phyloP scores from a whole-genome alignment of 1,140 invertebrate species.

The Rhysida immarginata region DNA sequence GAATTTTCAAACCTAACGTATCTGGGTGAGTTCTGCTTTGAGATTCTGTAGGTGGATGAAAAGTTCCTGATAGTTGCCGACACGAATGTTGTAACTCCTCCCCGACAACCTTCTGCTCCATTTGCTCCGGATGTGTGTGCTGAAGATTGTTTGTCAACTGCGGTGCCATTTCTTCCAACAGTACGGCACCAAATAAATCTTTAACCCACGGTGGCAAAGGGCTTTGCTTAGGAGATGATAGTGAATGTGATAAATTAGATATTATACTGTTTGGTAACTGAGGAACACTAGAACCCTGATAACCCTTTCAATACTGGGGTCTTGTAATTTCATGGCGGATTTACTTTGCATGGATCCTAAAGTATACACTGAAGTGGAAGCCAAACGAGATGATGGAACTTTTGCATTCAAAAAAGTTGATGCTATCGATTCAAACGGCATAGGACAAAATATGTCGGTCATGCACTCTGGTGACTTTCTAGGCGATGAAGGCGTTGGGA shows the following conservation, averaged over 20 bases:
- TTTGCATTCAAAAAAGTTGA: too few relatives aligned
- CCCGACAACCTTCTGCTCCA: neutral
- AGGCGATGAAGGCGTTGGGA: conserved; percentile 7
- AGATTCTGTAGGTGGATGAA: neutral
- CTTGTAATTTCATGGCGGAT: too few relatives aligned
- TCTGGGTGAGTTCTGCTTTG: neutral
- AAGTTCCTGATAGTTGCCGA: neutral
- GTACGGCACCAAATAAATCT: conserved; percentile 45
- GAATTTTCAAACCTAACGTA: neutral
- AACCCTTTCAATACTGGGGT: too few relatives aligned
- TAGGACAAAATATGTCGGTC: conserved; percentile 21
- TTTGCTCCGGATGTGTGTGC: neutral
- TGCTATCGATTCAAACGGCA: too few relatives aligned
- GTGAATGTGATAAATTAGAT: too few relatives aligned
- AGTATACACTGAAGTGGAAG: too few relatives aligned
- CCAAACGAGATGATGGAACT: too few relatives aligned
- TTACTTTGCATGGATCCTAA: too few relatives aligned
- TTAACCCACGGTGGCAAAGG: conserved; percentile 12
- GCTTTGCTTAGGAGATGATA: neutral
- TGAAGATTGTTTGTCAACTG: neutral
- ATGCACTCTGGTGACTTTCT: conserved; percentile 10
- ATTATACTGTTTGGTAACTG: too few relatives aligned
- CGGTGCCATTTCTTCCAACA: conserved; percentile 37
- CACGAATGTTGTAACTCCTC: neutral
- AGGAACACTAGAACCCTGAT: too few relatives aligned